phyloP scores from a whole-genome alignment of 2,797 vertebrate genomes.

The Cetoscarus ocellatus region DNA sequence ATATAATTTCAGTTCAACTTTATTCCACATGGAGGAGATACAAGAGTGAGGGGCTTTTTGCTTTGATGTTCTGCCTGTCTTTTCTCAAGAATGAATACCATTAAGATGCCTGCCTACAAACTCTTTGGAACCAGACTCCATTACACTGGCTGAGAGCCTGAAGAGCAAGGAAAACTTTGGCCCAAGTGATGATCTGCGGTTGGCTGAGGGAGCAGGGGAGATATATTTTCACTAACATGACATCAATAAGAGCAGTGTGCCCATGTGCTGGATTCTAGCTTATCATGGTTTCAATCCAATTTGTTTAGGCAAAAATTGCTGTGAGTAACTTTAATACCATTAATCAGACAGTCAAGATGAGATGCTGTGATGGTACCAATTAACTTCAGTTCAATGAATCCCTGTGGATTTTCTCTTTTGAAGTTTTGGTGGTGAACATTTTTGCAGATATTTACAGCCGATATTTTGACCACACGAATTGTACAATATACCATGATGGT shows the following conservation, averaged over 20 bases:
- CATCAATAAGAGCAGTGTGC: constrained; percentile 58
- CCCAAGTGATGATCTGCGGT: constrained; percentile 54
- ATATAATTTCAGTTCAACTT: constrained; percentile 60
- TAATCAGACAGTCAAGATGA: not conserved
- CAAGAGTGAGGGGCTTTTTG: constrained; percentile 21
- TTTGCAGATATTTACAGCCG: too few species aligned
- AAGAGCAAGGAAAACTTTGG: constrained; percentile 66
- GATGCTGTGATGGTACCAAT: not conserved
- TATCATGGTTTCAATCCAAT: constrained; percentile 44
- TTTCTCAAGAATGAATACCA: constrained; percentile 58
- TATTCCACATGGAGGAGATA: constrained; percentile 49
- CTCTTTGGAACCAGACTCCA: constrained; percentile 55
- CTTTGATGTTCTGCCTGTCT: constrained; percentile 57
- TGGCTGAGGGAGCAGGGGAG: constrained; percentile 49
- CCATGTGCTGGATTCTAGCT: constrained; percentile 61
- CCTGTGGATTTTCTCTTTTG: too few species aligned
- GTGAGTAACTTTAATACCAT: not conserved
- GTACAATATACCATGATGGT: too few species aligned
- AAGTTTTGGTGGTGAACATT: too few species aligned
- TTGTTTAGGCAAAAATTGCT: constrained; percentile 31
- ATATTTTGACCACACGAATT: too few species aligned
- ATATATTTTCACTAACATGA: constrained; percentile 74
- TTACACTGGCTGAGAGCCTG: constrained; percentile 59
- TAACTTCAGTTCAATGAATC: not conserved
- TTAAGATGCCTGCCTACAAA: constrained; percentile 60